Base-by-base conservation (phyloP, 2,888 invertebrate genomes). In the Schizotus pectinicornis region DNA sequence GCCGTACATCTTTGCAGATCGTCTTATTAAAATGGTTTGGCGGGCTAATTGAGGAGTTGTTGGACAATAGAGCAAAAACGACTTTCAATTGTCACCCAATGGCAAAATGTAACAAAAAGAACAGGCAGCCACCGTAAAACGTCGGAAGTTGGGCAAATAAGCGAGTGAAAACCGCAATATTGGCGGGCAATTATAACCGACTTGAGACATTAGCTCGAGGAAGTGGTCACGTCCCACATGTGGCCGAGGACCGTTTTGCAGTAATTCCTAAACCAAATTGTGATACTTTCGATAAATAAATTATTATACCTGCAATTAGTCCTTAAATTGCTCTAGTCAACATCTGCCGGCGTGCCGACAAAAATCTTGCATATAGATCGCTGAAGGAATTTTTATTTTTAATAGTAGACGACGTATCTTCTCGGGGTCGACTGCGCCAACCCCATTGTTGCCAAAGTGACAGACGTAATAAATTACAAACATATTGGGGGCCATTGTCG, bases 401-500 rank as follows among this genome's bases (percentile, higher is more conserved):
- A 39, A 33, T 47, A 39, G 41, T 47, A 13, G 9, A 34, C 38
- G 35, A 53, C 36, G 38, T 53, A 39, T 33, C 47, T 54, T 53
- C 45, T 46, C 39, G 54, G 49, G 43, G 42, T 34, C 37, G 32
- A 39, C 38, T 32, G 22, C 22, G 22, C 22, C 22, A 22, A 22
- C 38, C 57, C 57, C 41, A 45, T 57, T 57, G 52, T 57, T 22
- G 36, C 22, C 51, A 36, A 55, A 65, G 63, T 70, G 74, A 71
- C 72, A 73, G 68, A 64, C 65, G 63, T 68, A 72, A 75, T 74
- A 74, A 74, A 75, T 74, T 72, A 73, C 73, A 71, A 74, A 73
- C 74, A 74, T 74, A 74, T 75, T 74, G 74, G 73, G 67, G 64
- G 69, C 70, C 67, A 74, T 75, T 74, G 72, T 72, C 71, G 68